A percentile compares a stretch with the other conserved stretches of the same genome.
These are phyloP conservation scores for Cryptocheilus praepositus DNA, from an alignment of 2,888 invertebrate genomes.

Conservation along the genomic window DNA sequence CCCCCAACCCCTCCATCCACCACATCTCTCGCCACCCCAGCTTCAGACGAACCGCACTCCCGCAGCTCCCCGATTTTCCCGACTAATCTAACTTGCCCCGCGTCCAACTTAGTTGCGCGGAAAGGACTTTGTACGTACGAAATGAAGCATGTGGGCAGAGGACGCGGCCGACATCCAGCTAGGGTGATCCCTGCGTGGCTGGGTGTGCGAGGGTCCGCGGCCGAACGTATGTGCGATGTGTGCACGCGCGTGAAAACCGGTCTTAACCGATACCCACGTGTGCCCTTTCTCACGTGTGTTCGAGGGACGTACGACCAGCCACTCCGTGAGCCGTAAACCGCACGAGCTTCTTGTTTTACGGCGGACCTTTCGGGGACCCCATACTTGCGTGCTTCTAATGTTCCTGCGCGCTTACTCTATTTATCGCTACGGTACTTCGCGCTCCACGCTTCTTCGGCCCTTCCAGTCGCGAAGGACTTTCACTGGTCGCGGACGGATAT, in stretches of 20 bases:
- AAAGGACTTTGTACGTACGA: too few species aligned
- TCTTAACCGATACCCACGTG: slow-evolving; percentile 40
- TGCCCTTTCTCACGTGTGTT: slow-evolving; percentile 49
- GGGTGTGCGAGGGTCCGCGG: background rate
- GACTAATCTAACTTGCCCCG: too few species aligned
- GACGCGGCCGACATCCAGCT: too few species aligned
- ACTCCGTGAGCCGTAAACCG: slow-evolving; percentile 41
- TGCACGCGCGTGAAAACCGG: slow-evolving; percentile 45
- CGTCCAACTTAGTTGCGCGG: too few species aligned
- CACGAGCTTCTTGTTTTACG: slow-evolving; percentile 46
- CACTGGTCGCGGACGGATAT: too few species aligned
- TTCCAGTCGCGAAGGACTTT: background rate
- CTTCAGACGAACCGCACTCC: too few species aligned
- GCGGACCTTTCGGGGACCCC: slow-evolving; percentile 25
- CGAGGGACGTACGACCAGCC: slow-evolving; percentile 26
- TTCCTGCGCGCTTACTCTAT: slow-evolving; percentile 20
- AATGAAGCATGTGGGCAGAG: too few species aligned
- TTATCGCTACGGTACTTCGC: slow-evolving; percentile 26
- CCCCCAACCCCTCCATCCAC: too few species aligned
- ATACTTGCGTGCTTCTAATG: slow-evolving; percentile 3
- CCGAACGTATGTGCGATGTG: slow-evolving; percentile 11
- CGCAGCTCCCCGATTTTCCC: too few species aligned
- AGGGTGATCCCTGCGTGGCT: too few species aligned
- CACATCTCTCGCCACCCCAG: too few species aligned
- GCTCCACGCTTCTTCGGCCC: background rate